These are phyloP conservation scores for Drosophila formosana DNA, from an alignment of 2,888 invertebrate species.

Conservation along the genomic window DNA sequence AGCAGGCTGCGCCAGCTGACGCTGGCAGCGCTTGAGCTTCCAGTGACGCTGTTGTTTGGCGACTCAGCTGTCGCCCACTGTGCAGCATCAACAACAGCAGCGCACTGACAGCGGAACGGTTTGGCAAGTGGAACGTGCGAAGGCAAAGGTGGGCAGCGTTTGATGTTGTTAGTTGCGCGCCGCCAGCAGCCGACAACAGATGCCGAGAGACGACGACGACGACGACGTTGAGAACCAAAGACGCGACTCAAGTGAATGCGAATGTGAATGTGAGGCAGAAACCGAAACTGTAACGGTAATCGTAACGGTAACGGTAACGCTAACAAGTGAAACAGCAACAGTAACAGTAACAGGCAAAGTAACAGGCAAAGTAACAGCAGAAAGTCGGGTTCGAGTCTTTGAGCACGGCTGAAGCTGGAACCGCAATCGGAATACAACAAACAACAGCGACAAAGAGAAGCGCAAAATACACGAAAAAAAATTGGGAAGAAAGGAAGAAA, in stretches of 20 bases:
- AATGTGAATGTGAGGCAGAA: conserved; percentile 25
- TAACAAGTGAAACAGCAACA: not conserved
- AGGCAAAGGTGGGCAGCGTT: conserved; percentile 29
- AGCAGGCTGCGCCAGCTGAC: conserved; percentile 49
- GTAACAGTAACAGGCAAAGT: conserved; percentile 21
- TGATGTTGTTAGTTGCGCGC: conserved; percentile 63
- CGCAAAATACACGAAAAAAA: conserved; percentile 11
- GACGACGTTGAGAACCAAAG: conserved; percentile 23
- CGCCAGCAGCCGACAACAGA: conserved; percentile 77
- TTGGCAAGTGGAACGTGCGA: conserved; percentile 29
- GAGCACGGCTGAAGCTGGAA: conserved; percentile 16
- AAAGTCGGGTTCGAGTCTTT: conserved; percentile 16
- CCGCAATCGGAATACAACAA: conserved; percentile 19
- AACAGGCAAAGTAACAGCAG: conserved; percentile 17
- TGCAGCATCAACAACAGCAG: conserved; percentile 45
- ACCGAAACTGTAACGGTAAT: conserved; percentile 28
- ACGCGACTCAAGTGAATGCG: conserved; percentile 9
- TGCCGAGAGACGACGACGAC: conserved; percentile 59
- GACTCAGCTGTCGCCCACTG: conserved; percentile 3
- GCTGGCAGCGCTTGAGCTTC: conserved; percentile 16
- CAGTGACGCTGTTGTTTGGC: conserved; percentile 30
- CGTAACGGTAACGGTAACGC: conserved; percentile 24
- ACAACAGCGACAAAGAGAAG: conserved; percentile 5
- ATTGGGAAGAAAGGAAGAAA: conserved; percentile 1
- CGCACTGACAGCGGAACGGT: conserved; percentile 12